These are phyloP conservation scores for Rhynchonycteris naso DNA, from an alignment of 2,797 vertebrate genomes.

Conservation along the genomic window DNA sequence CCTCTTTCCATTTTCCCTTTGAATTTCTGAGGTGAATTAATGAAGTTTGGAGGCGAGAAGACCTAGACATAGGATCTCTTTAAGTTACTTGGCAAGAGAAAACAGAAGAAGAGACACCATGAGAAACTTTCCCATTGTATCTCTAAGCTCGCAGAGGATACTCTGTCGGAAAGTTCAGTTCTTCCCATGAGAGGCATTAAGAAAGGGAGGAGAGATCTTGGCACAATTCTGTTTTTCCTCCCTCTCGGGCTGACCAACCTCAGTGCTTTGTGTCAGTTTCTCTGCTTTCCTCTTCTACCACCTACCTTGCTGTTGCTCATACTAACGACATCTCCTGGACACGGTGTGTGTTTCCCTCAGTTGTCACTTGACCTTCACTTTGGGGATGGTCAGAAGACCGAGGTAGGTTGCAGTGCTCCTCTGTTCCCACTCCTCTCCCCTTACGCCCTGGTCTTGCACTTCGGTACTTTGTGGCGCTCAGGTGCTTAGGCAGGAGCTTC, in stretches of 20 bases:
- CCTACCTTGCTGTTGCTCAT: background rate
- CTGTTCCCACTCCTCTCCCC: background rate
- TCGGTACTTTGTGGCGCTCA: background rate
- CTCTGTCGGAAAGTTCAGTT: slow-evolving; percentile 70
- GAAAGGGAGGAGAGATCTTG: slow-evolving; percentile 60
- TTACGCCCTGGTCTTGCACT: background rate
- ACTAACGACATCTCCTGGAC: background rate
- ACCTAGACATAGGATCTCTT: slow-evolving; percentile 57
- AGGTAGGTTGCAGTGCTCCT: background rate
- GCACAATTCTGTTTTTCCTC: background rate
- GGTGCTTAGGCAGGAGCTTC: background rate
- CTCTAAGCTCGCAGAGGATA: slow-evolving; percentile 53
- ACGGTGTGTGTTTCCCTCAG: background rate
- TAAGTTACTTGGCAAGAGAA: slow-evolving; percentile 71
- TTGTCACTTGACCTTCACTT: background rate
- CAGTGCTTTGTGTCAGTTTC: background rate
- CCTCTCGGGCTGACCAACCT: background rate
- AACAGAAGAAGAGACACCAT: slow-evolving; percentile 68
- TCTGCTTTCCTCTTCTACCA: background rate
- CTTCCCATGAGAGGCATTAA: slow-evolving; percentile 74
- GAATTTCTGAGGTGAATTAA: slow-evolving; percentile 64
- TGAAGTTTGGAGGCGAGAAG: slow-evolving; percentile 46
- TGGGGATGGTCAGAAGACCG: background rate
- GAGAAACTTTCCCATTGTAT: slow-evolving; percentile 75
- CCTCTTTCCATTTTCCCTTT: slow-evolving; percentile 1